Evolutionary conservation across 2,888 invertebrate species (phyloP).

Genomic region (Atethmia centrago): DNA sequence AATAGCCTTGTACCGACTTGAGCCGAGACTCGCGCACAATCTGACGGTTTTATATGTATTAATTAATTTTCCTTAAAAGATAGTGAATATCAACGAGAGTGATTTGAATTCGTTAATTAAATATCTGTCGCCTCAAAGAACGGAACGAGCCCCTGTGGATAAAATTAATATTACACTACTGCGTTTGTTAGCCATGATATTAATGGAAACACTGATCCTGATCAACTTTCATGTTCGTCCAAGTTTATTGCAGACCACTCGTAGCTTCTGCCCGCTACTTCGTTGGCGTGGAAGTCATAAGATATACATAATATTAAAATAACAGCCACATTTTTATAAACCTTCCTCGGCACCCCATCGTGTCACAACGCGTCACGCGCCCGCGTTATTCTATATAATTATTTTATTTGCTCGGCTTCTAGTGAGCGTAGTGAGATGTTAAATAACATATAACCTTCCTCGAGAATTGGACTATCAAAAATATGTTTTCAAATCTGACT

Average conservation of each 20-base stretch:
- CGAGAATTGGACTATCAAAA: too few species aligned
- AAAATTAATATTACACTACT: background rate
- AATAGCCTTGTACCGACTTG: conserved; percentile 20
- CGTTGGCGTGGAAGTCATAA: background rate
- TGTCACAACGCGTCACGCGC: too few species aligned
- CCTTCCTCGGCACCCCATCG: too few species aligned
- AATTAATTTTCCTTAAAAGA: conserved; percentile 32
- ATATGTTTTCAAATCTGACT: too few species aligned
- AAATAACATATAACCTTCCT: too few species aligned
- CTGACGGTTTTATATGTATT: conserved; percentile 14
- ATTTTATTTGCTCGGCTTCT: too few species aligned
- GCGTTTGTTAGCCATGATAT: background rate
- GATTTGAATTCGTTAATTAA: conserved; percentile 56
- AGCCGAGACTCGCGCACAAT: background rate
- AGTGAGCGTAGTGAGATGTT: too few species aligned
- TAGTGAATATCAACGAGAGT: conserved; percentile 32
- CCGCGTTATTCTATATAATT: too few species aligned
- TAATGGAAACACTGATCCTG: background rate
- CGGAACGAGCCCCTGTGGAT: conserved; percentile 18
- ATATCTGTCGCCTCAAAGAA: conserved; percentile 19
- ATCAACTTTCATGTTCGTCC: background rate
- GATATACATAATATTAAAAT: too few species aligned
- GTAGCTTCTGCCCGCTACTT: background rate
- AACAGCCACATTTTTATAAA: too few species aligned
- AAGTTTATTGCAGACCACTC: background rate